phyloP scores from a whole-genome alignment of 2,888 invertebrate genomes.

The Stenoptilia bipunctidactyla region DNA sequence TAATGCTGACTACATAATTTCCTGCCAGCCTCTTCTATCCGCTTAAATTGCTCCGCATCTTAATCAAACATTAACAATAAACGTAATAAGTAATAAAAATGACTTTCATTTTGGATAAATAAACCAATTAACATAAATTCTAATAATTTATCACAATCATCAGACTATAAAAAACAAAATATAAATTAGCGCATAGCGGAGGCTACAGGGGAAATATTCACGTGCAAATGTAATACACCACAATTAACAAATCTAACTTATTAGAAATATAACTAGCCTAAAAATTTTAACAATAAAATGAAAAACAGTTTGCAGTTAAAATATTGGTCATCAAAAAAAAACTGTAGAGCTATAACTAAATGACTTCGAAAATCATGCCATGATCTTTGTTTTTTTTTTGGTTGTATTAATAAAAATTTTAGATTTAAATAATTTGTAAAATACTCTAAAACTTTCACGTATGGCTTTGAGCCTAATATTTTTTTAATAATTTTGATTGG shows the following conservation, averaged over 20 bases:
- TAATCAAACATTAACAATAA: slow-evolving; percentile 54
- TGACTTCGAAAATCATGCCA: slow-evolving; percentile 66
- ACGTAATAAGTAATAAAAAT: slow-evolving; percentile 28
- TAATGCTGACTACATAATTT: slow-evolving; percentile 71
- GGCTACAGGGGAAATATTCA: slow-evolving; percentile 60
- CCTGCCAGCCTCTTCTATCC: slow-evolving; percentile 55
- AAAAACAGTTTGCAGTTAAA: slow-evolving; percentile 56
- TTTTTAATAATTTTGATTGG: slow-evolving; percentile 33
- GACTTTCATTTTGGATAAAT: slow-evolving; percentile 35
- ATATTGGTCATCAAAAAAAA: slow-evolving; percentile 61
- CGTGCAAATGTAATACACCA: slow-evolving; percentile 66
- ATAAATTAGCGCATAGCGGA: slow-evolving; percentile 46
- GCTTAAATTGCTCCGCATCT: slow-evolving; percentile 25
- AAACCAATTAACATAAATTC: slow-evolving; percentile 45
- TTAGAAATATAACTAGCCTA: slow-evolving; percentile 68
- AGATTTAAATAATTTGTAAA: slow-evolving; percentile 59
- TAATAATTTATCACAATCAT: slow-evolving; percentile 57
- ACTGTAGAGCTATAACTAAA: slow-evolving; percentile 70
- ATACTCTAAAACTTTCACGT: slow-evolving; percentile 62
- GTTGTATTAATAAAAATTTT: slow-evolving; percentile 51
- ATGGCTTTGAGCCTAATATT: slow-evolving; percentile 51
- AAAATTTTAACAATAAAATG: slow-evolving; percentile 68
- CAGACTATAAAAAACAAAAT: slow-evolving; percentile 60
- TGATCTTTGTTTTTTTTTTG: slow-evolving; percentile 55
- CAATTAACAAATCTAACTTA: slow-evolving; percentile 71